These are phyloP conservation scores for Panurus biarmicus DNA, from an alignment of 2,113 vertebrate genomes.

Conservation along the genomic window DNA sequence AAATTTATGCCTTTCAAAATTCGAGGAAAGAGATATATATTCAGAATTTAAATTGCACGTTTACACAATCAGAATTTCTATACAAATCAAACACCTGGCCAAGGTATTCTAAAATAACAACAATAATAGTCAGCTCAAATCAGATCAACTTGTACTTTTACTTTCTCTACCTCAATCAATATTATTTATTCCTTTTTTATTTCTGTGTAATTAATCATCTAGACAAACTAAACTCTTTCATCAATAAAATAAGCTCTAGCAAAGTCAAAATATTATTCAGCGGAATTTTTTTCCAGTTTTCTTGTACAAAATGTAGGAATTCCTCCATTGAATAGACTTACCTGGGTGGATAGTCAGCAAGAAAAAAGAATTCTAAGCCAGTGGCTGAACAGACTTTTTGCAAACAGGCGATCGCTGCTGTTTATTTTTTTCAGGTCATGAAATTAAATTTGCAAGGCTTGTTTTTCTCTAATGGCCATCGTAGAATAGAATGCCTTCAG, in stretches of 20 bases:
- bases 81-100: background rate
- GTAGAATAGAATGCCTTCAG: background rate
- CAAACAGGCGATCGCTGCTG: rapidly evolving
- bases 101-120: background rate
- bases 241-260: background rate
- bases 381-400: background rate
- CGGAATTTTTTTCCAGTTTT: background rate
- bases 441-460: background rate
- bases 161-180: background rate
- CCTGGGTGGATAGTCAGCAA: background rate
- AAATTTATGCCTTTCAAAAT: background rate
- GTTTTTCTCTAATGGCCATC: background rate
- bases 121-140: background rate
- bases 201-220: background rate
- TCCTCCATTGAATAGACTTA: background rate
- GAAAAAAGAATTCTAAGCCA: background rate
- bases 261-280: background rate
- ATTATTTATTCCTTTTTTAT: background rate
- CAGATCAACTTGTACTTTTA: background rate
- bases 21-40: background rate
- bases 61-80: background rate
- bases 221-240: background rate
- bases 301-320: background rate
- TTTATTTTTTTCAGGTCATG: background rate
- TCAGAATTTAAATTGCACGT: background rate